Evolutionary conservation across 2,797 vertebrate species (phyloP).

Genomic region (Enteromius paludinosus): DNA sequence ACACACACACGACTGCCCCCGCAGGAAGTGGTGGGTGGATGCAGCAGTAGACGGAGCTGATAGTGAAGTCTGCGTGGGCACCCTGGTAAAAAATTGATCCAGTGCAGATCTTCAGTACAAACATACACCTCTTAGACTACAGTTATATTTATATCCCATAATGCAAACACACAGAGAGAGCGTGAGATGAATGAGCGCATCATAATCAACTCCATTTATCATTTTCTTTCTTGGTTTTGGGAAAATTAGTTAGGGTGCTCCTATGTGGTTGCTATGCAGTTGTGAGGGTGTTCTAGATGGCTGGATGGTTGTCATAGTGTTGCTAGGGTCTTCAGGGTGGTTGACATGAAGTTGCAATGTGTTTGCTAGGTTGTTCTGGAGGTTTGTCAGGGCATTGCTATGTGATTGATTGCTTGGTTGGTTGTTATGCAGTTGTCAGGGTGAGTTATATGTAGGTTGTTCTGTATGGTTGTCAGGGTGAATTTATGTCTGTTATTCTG

Average conservation of each 20-base stretch:
- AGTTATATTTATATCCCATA: constrained; percentile 23
- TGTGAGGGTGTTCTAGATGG: background rate
- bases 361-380: background rate
- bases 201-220: background rate
- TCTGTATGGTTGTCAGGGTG: background rate
- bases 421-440: background rate
- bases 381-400: background rate
- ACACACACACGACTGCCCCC: constrained; percentile 66
- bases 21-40: constrained; percentile 73
- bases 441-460: background rate
- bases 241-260: background rate
- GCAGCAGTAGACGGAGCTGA: constrained; percentile 70
- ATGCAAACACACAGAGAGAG: background rate
- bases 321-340: background rate
- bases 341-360: background rate
- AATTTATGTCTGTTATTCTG: background rate
- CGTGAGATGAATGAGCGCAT: background rate
- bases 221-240: background rate
- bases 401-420: background rate
- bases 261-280: background rate
- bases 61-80: constrained; percentile 74
- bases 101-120: constrained; percentile 30
- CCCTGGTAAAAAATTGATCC: constrained; percentile 50
- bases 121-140: constrained; percentile 39
- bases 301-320: background rate